phyloP scores from a whole-genome alignment of 1,140 invertebrate genomes.

The Colletes gigas region DNA sequence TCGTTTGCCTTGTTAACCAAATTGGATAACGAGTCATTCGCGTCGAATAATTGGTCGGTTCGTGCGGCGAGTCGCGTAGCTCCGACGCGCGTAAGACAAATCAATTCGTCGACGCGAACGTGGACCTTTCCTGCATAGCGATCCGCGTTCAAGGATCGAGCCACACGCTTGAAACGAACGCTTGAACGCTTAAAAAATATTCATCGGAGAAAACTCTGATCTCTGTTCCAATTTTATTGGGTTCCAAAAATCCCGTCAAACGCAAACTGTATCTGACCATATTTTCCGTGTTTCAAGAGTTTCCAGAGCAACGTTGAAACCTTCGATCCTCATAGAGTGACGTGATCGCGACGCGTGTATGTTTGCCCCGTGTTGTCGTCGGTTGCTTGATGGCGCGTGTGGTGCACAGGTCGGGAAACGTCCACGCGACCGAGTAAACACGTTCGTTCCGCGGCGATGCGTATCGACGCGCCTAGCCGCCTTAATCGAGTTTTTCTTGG shows the following conservation, averaged over 20 bases:
- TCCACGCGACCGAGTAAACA: neutral
- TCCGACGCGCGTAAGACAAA: slow-evolving; percentile 34
- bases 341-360: neutral
- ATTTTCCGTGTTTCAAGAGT: too few species aligned
- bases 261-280: too few species aligned
- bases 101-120: slow-evolving; percentile 31
- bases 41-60: slow-evolving; percentile 49
- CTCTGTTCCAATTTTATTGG: too few species aligned
- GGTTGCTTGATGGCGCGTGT: too few species aligned
- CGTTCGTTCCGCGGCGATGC: slow-evolving; percentile 4
- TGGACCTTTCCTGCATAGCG: neutral
- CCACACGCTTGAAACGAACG: too few species aligned
- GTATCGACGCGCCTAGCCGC: neutral
- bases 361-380: neutral
- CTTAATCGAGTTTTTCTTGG: slow-evolving; percentile 58
- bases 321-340: too few species aligned
- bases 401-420: too few species aligned
- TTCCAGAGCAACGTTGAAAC: too few species aligned
- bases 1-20: slow-evolving; percentile 43
- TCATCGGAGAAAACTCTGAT: too few species aligned
- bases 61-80: neutral
- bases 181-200: too few species aligned
- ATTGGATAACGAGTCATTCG: slow-evolving; percentile 57
- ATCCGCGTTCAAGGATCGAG: too few species aligned
- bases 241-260: too few species aligned